Conservation (phyloP, 2,797 vertebrate species). For the Characodon lateralis region DNA sequence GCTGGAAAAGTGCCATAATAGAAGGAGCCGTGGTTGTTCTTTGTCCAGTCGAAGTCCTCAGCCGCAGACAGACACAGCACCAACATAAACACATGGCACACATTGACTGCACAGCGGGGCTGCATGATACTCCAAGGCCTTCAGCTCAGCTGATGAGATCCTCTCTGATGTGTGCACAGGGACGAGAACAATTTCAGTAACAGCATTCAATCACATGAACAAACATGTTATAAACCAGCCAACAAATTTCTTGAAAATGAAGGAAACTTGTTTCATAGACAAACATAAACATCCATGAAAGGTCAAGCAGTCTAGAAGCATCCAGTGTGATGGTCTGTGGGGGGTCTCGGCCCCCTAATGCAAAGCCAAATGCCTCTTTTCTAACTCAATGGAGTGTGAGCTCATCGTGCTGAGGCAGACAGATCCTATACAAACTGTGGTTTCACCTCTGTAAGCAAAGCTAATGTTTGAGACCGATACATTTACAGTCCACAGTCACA, state of each 20-base stretch:
- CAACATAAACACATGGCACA: conserved; percentile 82
- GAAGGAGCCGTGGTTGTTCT: conserved; percentile 89
- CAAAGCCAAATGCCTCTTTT: conserved; percentile 80
- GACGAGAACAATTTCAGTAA: conserved; percentile 23
- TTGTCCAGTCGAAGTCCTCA: conserved; percentile 87
- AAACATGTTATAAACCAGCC: conserved; percentile 2
- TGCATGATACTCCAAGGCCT: conserved; percentile 72
- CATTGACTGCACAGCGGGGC: conserved; percentile 57
- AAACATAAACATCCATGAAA: conserved; percentile 18
- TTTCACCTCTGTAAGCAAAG: conserved; percentile 86
- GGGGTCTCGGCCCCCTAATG: conserved; percentile 70
- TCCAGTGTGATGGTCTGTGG: conserved; percentile 61
- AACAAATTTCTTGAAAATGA: conserved; percentile 3
- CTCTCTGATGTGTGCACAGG: conserved; percentile 55
- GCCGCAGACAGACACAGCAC: conserved; percentile 78
- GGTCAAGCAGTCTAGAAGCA: conserved; percentile 71
- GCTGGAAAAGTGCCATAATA: conserved; percentile 93
- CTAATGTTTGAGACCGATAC: conserved; percentile 70
- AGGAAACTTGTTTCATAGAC: conserved; percentile 13
- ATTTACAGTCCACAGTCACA: conserved; percentile 57
- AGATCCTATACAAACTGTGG: conserved; percentile 77
- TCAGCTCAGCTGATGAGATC: conserved; percentile 55
- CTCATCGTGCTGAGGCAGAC: conserved; percentile 82
- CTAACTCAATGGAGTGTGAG: conserved; percentile 78
- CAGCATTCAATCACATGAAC: conserved; percentile 4